Evolutionary conservation across 2,113 vertebrate species (phyloP).

Genomic region (Regulus satrapa): DNA sequence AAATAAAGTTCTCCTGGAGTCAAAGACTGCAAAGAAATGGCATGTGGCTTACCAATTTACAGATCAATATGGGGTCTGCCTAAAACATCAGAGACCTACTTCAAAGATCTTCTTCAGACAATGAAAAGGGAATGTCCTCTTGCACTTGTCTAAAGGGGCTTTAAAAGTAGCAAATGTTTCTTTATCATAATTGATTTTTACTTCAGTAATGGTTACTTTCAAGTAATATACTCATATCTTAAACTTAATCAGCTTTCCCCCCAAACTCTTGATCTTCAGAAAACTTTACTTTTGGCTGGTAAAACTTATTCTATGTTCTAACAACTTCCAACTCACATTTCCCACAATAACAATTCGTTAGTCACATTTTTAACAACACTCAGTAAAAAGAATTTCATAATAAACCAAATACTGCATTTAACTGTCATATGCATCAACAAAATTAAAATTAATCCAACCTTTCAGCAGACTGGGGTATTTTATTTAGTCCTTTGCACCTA

Average conservation of each 20-base stretch:
- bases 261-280: neutral
- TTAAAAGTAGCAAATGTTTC: neutral
- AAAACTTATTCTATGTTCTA: neutral
- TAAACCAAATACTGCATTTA: neutral
- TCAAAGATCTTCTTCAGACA: neutral
- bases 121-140: neutral
- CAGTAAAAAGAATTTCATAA: neutral
- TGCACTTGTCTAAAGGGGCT: neutral
- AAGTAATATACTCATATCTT: neutral
- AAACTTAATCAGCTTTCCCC: neutral
- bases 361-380: neutral
- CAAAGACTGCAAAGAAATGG: neutral
- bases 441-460: neutral
- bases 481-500: neutral
- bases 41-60: neutral
- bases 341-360: neutral
- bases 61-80: neutral
- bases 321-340: neutral
- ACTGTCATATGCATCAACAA: neutral
- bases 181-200: neutral
- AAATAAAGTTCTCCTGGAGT: neutral
- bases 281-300: neutral
- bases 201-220: neutral
- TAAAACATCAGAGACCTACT: neutral
- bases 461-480: neutral